Base-by-base conservation (phyloP, 2,113 vertebrate species). In the Seriola quinqueradiata region DNA sequence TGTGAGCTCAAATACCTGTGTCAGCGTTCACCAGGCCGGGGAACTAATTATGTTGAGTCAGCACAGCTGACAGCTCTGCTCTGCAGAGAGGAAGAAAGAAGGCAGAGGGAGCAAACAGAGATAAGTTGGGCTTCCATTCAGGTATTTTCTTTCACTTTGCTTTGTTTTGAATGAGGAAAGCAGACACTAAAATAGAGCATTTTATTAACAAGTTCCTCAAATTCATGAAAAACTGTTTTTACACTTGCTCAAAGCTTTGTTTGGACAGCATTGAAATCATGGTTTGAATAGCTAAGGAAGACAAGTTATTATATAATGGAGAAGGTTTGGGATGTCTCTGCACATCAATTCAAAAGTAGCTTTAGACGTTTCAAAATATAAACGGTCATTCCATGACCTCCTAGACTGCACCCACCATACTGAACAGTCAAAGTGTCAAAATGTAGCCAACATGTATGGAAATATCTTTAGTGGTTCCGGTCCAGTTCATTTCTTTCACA, bases 21-120 rank as follows among this genome's bases (percentile, higher is more conserved):
- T 94, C 94, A 95, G 93, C 93, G 14, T 81, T 89, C 23, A 0
- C 70, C 32, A 17, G 83, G 86, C 83, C 25, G 21, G 72, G 57
- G 57, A 81, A 54, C 68, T 74, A 48, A 58, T 86, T 81, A 72
- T 88, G 92, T 58, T 81, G 93, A 93, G 78, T 92, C 89, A 88
- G 90, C 93, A 81, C 19, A 63, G 48, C 77, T 83, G 68, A 81
- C 19, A 63, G 48, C 77, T 83, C 70, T 58, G 83, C 75, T 80
- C 82, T 88, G 85, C 79, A 79, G 87, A 71, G 77, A 54, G 42
- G 36, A 68, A 70, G 55, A 61, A 40, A 34, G 63, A 77, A 89
- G 66, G 19, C 69, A 79, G 75, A 59, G 19, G 48, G 44, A 81
- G 74, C 13, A 36, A 42, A 46, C 13, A 68, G n/a, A 77, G 69